phyloP scores from a whole-genome alignment of 2,888 invertebrate species.

The Cartodere bifasciata region DNA sequence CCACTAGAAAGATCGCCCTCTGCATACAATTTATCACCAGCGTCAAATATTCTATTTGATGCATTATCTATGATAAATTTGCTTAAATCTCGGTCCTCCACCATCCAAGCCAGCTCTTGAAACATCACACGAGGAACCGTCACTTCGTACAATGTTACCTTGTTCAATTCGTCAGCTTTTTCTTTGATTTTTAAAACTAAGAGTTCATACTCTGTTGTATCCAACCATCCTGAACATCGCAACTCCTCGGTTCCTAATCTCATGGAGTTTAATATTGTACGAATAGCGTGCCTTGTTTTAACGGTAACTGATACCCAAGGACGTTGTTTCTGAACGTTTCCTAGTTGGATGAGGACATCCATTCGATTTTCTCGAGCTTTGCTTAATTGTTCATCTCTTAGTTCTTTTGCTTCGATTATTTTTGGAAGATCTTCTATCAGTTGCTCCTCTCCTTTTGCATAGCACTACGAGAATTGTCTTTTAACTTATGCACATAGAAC shows the following conservation, averaged over 20 bases:
- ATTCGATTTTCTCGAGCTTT: slow-evolving; percentile 26
- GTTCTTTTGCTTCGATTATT: slow-evolving; percentile 10
- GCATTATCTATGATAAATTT: slow-evolving; percentile 16
- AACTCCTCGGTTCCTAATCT: slow-evolving; percentile 41
- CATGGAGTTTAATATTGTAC: slow-evolving; percentile 46
- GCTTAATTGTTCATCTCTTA: slow-evolving; percentile 5
- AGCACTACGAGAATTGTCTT: slow-evolving; percentile 7
- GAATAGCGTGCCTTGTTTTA: slow-evolving; percentile 49
- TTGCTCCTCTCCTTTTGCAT: slow-evolving; percentile 9
- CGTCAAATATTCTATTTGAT: slow-evolving; percentile 14
- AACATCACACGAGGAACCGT: slow-evolving; percentile 37
- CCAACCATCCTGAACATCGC: slow-evolving; percentile 46
- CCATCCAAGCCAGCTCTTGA: slow-evolving; percentile 21
- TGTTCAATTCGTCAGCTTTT: slow-evolving; percentile 34
- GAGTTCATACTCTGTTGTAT: slow-evolving; percentile 43
- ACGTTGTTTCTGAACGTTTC: slow-evolving; percentile 42
- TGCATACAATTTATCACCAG: slow-evolving; percentile 16
- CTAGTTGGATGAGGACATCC: slow-evolving; percentile 39
- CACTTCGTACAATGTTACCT: slow-evolving; percentile 33
- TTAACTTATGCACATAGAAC: too few species aligned
- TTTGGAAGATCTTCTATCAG: slow-evolving; percentile 10
- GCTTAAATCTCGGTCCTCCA: slow-evolving; percentile 12
- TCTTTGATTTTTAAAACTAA: slow-evolving; percentile 41
- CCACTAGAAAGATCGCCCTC: slow-evolving; percentile 30
- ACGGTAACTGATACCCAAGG: slow-evolving; percentile 51